phyloP scores from a whole-genome alignment of 2,888 invertebrate species.

The Troilus luridus region DNA sequence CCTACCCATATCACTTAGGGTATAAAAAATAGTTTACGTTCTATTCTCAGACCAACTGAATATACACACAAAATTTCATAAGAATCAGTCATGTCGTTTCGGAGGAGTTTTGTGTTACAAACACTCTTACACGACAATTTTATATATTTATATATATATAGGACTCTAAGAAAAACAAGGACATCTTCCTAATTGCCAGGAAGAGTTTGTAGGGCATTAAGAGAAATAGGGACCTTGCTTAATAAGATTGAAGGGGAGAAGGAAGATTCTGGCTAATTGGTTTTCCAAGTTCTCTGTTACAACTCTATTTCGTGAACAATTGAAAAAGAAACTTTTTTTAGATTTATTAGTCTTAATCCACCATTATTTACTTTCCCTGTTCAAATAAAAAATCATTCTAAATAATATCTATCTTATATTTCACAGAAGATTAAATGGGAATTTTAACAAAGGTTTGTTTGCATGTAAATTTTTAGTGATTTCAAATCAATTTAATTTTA shows the following conservation, averaged over 20 bases:
- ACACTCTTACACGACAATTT: too few relatives aligned
- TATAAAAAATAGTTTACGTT: too few relatives aligned
- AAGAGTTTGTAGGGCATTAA: slow-evolving; percentile 30
- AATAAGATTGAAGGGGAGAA: slow-evolving; percentile 17
- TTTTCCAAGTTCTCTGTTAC: slow-evolving; percentile 23
- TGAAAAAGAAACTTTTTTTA: slow-evolving; percentile 7
- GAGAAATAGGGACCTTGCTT: slow-evolving; percentile 16
- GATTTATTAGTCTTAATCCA: not conserved
- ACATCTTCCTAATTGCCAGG: not conserved
- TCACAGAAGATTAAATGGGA: not conserved
- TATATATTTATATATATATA: not conserved
- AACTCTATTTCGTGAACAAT: slow-evolving; percentile 34
- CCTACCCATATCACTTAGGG: too few relatives aligned
- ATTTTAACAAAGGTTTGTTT: not conserved
- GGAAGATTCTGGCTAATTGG: not conserved
- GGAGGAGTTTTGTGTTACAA: too few relatives aligned
- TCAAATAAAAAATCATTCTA: not conserved
- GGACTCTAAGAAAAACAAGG: not conserved
- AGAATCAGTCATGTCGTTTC: too few relatives aligned
- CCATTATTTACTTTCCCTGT: not conserved
- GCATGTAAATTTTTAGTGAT: too few relatives aligned
- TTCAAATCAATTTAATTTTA: too few relatives aligned
- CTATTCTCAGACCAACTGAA: too few relatives aligned
- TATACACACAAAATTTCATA: too few relatives aligned
- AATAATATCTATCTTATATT: not conserved